These are phyloP conservation scores for Gorsachius magnificus DNA, from an alignment of 2,797 vertebrate genomes.

Conservation along the genomic window DNA sequence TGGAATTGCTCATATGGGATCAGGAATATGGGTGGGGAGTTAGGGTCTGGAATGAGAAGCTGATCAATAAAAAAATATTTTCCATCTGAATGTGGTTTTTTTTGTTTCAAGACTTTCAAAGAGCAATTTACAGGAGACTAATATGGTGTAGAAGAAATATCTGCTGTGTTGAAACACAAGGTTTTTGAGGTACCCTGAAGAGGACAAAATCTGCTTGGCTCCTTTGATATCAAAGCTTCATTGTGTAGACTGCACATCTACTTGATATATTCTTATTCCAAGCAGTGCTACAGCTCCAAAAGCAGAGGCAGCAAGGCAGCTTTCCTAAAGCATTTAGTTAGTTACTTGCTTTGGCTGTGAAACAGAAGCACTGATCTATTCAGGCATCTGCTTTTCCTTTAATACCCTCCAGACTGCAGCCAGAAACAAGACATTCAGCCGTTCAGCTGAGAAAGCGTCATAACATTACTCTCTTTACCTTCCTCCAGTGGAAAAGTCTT, in stretches of 20 bases:
- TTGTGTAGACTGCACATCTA: neutral
- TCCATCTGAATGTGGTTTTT: neutral
- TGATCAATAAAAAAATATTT: conserved; percentile 39
- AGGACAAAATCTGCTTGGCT: neutral
- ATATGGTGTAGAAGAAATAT: neutral
- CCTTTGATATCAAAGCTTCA: neutral
- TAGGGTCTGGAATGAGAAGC: neutral
- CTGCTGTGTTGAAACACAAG: neutral
- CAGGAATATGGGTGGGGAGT: neutral
- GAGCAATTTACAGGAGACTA: neutral
- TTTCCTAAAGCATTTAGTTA: neutral
- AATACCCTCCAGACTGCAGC: neutral
- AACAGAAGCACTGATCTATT: neutral
- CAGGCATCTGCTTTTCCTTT: neutral
- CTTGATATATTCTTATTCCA: neutral
- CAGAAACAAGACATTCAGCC: neutral
- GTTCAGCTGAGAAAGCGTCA: neutral
- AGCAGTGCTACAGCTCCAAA: neutral
- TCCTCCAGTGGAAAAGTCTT: neutral
- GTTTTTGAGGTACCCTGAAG: neutral
- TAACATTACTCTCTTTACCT: neutral
- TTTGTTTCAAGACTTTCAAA: neutral
- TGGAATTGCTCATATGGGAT: conserved; percentile 28
- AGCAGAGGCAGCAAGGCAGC: neutral
- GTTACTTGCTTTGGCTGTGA: neutral